Evolutionary conservation across 2,797 vertebrate genomes (phyloP), one percentile per base, ranked within the genome.

Genomic region (Thalassophryne amazonica): DNA sequence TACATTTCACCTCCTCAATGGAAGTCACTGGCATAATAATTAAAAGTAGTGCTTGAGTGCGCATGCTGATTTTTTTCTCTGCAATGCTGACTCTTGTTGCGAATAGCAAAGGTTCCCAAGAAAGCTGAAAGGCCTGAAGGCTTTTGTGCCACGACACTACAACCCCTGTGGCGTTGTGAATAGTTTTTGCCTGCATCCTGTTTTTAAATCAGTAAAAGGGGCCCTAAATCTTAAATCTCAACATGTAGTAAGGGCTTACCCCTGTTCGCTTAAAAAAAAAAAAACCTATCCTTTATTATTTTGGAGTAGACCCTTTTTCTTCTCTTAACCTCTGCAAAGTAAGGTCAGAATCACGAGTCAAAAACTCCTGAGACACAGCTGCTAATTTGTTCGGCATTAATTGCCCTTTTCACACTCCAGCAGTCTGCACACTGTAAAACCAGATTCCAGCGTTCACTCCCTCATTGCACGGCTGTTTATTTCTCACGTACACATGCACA

Each of bases 11-110:
- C 35, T 50, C 38, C 36, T 32, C 46, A 73, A 58, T 31, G 41
- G 57, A 78, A 80, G 79, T 79, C 69, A 78, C 63, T 47, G 27
- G 43, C 54, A 68, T 80, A 82, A 69, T 71, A 54, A 70, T 83
- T 28, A 78, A 84, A 67, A 69, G 54, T 30, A 59, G 50, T 14
- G 41, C 63, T 58, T 84, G 80, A 86, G 76, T 69, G 59, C 36
- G 56, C 18, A 66, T 48, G 37, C 61, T 43, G 21, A 55, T n/a
- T 21, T 53, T 69, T 70, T 55, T 60, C 52, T 34, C 46, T 34
- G 31, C 66, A 60, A 64, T 36, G 65, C 60, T 51, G 74, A 89
- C 77, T 89, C 76, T 79, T 83, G 45, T 59, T 63, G 71, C 69
- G 33, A 60, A 77, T 43, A 69, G 57, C 56, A 48, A 74, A 57